phyloP scores from a whole-genome alignment of 2,113 vertebrate genomes.

The Ageneiosus marmoratus region DNA sequence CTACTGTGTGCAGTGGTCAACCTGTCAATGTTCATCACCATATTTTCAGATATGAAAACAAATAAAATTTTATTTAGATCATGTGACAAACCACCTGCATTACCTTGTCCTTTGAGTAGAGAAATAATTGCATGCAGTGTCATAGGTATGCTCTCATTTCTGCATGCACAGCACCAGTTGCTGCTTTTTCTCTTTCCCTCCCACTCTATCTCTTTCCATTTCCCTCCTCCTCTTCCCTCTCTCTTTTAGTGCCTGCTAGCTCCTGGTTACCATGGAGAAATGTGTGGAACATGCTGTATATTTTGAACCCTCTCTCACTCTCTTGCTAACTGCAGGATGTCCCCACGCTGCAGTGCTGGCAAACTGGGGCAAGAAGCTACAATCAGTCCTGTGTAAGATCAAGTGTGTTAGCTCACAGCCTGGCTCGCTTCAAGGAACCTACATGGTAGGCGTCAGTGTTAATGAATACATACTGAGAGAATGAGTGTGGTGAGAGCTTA shows the following conservation, averaged over 20 bases:
- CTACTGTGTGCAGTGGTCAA: not conserved
- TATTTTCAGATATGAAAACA: conserved; percentile 5
- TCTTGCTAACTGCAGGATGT: conserved; percentile 33
- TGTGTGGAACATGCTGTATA: conserved; percentile 52
- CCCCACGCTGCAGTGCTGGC: conserved; percentile 4
- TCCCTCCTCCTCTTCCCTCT: conserved; percentile 42
- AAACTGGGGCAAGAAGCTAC: conserved; percentile 22
- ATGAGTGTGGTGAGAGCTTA: not conserved
- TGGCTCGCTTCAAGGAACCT: not conserved
- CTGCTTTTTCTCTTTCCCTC: conserved; percentile 40
- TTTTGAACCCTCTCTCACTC: conserved; percentile 44
- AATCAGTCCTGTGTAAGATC: not conserved
- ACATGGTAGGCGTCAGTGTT: not conserved
- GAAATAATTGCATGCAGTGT: not conserved
- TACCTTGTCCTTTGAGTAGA: not conserved
- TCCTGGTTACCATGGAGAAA: conserved; percentile 62
- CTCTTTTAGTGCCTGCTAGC: conserved; percentile 41
- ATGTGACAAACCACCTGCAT: conserved; percentile 11
- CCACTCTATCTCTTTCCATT: conserved; percentile 32
- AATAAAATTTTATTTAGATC: not conserved
- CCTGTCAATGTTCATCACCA: not conserved
- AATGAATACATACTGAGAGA: not conserved
- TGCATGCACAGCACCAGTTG: conserved; percentile 13
- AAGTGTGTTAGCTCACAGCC: not conserved
- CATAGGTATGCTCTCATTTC: conserved; percentile 13